These are phyloP conservation scores for Tachuris rubrigastra DNA, from an alignment of 2,113 vertebrate species.

Conservation along the genomic window DNA sequence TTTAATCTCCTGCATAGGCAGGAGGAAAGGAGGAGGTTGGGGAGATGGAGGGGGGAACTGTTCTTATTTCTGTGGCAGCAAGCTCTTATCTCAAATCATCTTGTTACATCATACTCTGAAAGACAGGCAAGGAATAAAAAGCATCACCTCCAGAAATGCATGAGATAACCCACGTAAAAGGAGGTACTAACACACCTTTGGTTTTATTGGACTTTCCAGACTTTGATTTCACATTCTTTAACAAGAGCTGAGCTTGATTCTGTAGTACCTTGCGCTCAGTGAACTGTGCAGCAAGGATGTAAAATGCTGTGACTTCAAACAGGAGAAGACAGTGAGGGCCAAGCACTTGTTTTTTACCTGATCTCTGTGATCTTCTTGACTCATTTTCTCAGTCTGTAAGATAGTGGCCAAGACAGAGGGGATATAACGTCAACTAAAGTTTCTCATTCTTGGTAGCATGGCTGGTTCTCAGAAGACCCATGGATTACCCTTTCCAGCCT, in stretches of 20 bases:
- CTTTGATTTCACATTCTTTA: slow-evolving; percentile 14
- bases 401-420: neutral
- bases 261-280: neutral
- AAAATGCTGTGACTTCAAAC: neutral
- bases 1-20: neutral
- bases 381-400: neutral
- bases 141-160: neutral
- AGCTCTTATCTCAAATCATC: neutral
- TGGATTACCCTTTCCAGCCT: neutral
- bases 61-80: neutral
- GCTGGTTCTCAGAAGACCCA: neutral
- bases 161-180: neutral
- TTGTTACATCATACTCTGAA: neutral
- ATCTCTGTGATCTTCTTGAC: neutral
- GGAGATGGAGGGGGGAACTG: neutral
- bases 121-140: neutral
- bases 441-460: neutral
- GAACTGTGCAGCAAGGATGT: neutral
- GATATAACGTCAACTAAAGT: neutral
- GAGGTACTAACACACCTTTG: neutral
- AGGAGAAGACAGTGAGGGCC: neutral
- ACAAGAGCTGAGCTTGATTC: neutral
- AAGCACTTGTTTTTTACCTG: neutral
- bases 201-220: slow-evolving; percentile 36
- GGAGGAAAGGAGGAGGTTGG: neutral